Base-by-base conservation (phyloP, 1,140 invertebrate genomes). In the Pseudomyrmex sp. region DNA sequence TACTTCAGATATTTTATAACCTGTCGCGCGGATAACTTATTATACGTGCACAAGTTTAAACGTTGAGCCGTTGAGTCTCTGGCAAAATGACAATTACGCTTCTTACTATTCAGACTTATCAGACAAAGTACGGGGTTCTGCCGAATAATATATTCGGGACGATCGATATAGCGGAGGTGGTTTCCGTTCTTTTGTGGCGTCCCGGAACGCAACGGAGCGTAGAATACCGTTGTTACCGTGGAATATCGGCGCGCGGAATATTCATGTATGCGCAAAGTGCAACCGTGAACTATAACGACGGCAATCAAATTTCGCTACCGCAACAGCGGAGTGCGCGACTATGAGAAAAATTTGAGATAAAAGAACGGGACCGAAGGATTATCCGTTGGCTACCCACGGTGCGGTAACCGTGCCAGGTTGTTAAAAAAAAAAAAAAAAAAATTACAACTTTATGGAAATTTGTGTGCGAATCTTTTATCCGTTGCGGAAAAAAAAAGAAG, bases 191-290 rank as follows among this genome's bases (percentile, higher is more conserved):
- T 80, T 80, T 80, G 76, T 80, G 18, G 20, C 74, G 48, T 23
- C 12, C 66, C 44, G 15, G 48, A 15, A 70, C 20, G 46, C 76
- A 80, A 59, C 76, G 46, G 58, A 80, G 76, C 66, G 54, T 44
- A 66, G 66, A 80, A 80, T 70, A 80, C 76, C 76, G 76, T 80
- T 80, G 66, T 80, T 79, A 80, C 15, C 76, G 56, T 10, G 35
- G 35, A 35, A 35, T 35, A 35, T 35, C 35, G 10, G 65, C 65
- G 65, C 65, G 56, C 66, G 23, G 76, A 80, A 80, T 80, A 80
- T 80, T 80, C 76, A 80, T 80, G 76, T 80, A 80, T 80, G 66
- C 66, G 54, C 66, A 80, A 80, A 72, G 76, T 80, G 76, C 76
- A 80, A 35, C 68, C 68, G 76, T 80, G 76, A 80, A 80, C 66